phyloP scores from a whole-genome alignment of 2,888 invertebrate species.

The Mylabris sibirica region DNA sequence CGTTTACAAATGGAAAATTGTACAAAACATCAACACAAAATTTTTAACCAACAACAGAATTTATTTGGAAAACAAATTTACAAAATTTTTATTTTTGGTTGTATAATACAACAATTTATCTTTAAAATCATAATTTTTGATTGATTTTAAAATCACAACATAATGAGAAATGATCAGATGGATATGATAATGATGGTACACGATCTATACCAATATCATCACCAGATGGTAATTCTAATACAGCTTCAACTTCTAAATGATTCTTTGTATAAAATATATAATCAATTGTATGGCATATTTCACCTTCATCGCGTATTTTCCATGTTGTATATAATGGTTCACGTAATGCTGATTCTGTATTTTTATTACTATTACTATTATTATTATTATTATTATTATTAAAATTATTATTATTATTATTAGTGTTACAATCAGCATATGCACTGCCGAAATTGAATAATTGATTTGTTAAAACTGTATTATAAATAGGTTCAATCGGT shows the following conservation, averaged over 20 bases:
- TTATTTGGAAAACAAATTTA: constrained; percentile 5
- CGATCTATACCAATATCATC: constrained; percentile 72
- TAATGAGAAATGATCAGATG: constrained; percentile 80
- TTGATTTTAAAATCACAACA: constrained; percentile 67
- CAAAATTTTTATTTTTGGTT: not conserved
- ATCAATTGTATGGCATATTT: constrained; percentile 77
- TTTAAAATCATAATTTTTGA: not conserved
- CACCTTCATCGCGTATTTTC: constrained; percentile 76
- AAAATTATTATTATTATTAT: constrained; percentile 7
- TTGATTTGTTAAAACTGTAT: constrained; percentile 64
- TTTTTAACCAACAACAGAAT: not conserved
- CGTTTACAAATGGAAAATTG: not conserved
- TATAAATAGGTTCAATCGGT: constrained; percentile 74
- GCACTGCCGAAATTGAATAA: constrained; percentile 63
- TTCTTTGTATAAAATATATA: constrained; percentile 73
- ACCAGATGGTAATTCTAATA: constrained; percentile 69
- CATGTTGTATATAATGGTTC: constrained; percentile 80
- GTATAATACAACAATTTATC: not conserved
- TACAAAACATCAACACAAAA: too few species aligned
- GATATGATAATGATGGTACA: constrained; percentile 73
- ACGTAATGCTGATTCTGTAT: constrained; percentile 44
- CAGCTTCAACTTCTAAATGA: constrained; percentile 65
- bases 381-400: constrained; percentile 12
- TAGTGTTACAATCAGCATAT: constrained; percentile 61
- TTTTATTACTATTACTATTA: too few species aligned